These are phyloP conservation scores for Acronicta alni DNA, from an alignment of 2,888 invertebrate species.

Conservation along the genomic window DNA sequence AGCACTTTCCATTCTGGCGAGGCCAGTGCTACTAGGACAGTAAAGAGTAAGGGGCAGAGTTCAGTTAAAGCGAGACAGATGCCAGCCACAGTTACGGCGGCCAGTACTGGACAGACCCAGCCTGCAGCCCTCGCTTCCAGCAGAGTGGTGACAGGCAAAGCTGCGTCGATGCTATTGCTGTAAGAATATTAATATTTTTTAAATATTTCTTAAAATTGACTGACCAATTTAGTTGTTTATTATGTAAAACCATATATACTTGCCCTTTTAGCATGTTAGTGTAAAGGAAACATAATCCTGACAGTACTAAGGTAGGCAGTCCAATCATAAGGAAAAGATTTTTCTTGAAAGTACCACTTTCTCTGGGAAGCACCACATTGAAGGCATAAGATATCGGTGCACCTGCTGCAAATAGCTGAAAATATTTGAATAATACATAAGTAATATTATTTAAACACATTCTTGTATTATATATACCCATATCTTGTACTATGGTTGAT, in stretches of 20 bases:
- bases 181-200: no score
- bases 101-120: slow-evolving; percentile 90
- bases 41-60: slow-evolving; percentile 88
- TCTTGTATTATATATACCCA: no score
- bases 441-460: background rate
- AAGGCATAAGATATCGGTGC: slow-evolving; percentile 84
- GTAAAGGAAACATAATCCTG: slow-evolving; percentile 81
- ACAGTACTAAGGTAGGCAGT: slow-evolving; percentile 76
- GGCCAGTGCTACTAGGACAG: slow-evolving; percentile 87
- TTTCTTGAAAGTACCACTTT: slow-evolving; percentile 72
- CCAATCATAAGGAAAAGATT: slow-evolving; percentile 77
- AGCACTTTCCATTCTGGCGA: slow-evolving; percentile 91
- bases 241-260: slow-evolving; percentile 41
- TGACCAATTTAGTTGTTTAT: slow-evolving; percentile 12
- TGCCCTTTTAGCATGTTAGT: slow-evolving; percentile 85
- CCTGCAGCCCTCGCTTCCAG: slow-evolving; percentile 89
- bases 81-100: slow-evolving; percentile 89
- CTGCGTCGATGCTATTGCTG: slow-evolving; percentile 89
- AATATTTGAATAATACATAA: slow-evolving; percentile 30
- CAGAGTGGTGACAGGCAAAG: slow-evolving; percentile 89
- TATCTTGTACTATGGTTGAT: background rate
- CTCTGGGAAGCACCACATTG: slow-evolving; percentile 75
- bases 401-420: slow-evolving; percentile 83
- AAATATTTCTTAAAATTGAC: no score
- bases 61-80: slow-evolving; percentile 90